Evolutionary conservation across 1,140 invertebrate species (phyloP), one percentile per base, ranked within the genome.

Genomic region (Trialeurodes vaporariorum): DNA sequence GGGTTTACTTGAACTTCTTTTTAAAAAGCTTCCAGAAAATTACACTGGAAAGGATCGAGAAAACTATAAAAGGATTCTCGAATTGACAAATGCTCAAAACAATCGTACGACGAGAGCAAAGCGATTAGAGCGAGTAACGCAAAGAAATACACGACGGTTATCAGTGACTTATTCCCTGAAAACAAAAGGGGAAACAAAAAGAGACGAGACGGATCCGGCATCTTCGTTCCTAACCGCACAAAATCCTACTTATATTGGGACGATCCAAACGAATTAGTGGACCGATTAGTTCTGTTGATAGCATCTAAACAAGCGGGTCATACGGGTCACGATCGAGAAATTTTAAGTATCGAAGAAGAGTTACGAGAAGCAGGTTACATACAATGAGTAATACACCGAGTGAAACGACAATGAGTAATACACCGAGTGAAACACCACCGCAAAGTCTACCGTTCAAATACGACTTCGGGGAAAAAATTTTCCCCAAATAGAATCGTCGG

Each of bases 281-380:
- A 76, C 26, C 70, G 76, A 66, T 66, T 79, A 12, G 65, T 73
- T 49, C 64, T 79, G 58, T 59, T 79, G 1, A 64, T 76, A 23
- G 73, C 75, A 25, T 77, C 75, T 21, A 70, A 73, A 60, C 59
- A 60, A 21, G 77, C 76, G 62, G 76, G 76, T 5, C 73, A 78
- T 68, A 72, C 60, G 11, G 74, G 70, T 64, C 71, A 76, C 67
- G 66, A 74, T 60, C 78, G 77, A 72, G 76, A 79, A 75, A 79
- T 80, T 65, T 67, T 74, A n/a, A 75, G 74, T 24, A 79, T 78
- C 26, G 68, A 79, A n/a, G 74, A 79, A 70, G 77, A 78, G 69
- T 70, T 76, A 27, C 61, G 69, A n/a, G 74, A 75, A 68, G 72
- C 71, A 49, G 59, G 66, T 2, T 61, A 61, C 59, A 61, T 61